Evolutionary conservation across 2,888 invertebrate genomes (phyloP), one percentile per base, ranked within the genome.

Genomic region (Branchipolynoe longqiensis): DNA sequence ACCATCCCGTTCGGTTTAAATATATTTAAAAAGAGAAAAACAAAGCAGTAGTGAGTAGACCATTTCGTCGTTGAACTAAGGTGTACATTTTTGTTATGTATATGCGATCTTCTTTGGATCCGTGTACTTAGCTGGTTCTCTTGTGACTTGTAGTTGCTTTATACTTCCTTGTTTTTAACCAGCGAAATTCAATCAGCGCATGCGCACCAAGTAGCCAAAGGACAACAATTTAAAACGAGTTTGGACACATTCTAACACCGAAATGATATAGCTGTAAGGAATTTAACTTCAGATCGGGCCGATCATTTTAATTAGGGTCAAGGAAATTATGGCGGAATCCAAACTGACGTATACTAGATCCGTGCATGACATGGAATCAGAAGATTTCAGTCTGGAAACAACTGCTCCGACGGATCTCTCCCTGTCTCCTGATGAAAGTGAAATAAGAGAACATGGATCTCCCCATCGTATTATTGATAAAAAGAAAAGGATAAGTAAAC

Each of bases 401-500:
- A 92, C 93, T 14, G 90, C 93, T 54, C 93, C 93, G 25, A 93
- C 93, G 4, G 93, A 93, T 89, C 87, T 93, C 48, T 93, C 93
- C 1, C 87, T 93, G 83, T 93, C 93, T 4, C 92, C 92, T 0
- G 93, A 93, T 69, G 89, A 90, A 87, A 89, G 90, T 84, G 89
- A 88, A 28, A 87, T 87, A 48, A 58, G 36, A n/a, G 84, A 84
- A 1, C 69, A 69, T 33, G n/a, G n/a, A n/a, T 88, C 87, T 22
- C 88, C 88, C 28, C 88, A 86, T 36, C n/a, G 38, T 69, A 28
- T 40, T 36, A 25, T 64, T 48, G 85, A 85, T n/a, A 86, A 64
- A 36, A 85, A 54, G 38, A 85, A 82, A 41, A 91, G 90, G 84
- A 90, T 93, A 28, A 91, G 92, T 8, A 92, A 90, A 87, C 93